Conservation (phyloP, 2,888 invertebrate genomes). For the Leptopterna dolabrata region DNA sequence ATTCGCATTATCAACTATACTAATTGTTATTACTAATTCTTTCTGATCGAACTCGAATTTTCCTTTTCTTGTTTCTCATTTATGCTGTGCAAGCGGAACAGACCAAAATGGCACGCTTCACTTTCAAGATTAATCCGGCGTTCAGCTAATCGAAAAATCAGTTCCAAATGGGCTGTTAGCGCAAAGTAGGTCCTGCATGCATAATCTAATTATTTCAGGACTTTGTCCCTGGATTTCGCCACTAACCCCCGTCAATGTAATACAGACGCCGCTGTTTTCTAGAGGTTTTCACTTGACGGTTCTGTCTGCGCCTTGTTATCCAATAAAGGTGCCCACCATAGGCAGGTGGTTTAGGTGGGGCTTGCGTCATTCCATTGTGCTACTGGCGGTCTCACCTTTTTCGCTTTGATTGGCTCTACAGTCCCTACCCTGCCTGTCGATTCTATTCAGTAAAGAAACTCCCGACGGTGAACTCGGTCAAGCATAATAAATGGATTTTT, state of each 20-base stretch:
- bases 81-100: neutral
- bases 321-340: neutral
- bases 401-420: neutral
- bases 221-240: neutral
- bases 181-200: neutral
- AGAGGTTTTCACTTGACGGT: neutral
- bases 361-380: neutral
- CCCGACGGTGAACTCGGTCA: neutral
- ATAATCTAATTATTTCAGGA: neutral
- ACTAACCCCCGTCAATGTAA: neutral
- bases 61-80: neutral
- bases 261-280: neutral
- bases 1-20: no score
- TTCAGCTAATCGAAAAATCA: neutral
- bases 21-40: no score
- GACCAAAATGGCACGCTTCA: neutral
- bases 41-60: neutral
- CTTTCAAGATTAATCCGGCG: neutral
- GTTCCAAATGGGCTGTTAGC: neutral
- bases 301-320: neutral
- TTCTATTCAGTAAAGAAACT: neutral
- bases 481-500: conserved; percentile 8
- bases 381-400: neutral
- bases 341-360: neutral
- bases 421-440: neutral